Evolutionary conservation across 2,797 vertebrate genomes (phyloP).

Genomic region (Mus spretus): DNA sequence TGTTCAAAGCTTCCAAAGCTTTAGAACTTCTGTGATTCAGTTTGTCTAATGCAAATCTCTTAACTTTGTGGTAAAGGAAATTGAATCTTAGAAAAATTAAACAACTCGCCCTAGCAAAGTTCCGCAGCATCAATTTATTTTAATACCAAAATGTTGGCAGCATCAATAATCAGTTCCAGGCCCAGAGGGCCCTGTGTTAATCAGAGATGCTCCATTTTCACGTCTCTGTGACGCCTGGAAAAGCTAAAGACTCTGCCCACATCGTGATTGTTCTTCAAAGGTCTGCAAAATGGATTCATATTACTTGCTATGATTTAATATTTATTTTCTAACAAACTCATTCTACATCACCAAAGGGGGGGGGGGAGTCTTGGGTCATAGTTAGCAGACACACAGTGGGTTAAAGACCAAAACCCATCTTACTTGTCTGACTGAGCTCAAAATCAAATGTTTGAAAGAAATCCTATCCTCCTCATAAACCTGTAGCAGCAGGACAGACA

Average conservation of each 20-base stretch:
- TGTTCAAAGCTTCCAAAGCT: slow-evolving; percentile 29
- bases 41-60: slow-evolving; percentile 13
- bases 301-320: neutral
- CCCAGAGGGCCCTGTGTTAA: neutral
- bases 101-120: neutral
- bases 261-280: neutral
- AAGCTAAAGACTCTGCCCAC: neutral
- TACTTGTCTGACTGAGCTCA: neutral
- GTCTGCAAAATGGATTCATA: slow-evolving; percentile 45
- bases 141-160: neutral
- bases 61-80: slow-evolving; percentile 27
- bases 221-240: neutral
- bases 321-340: slow-evolving; percentile 40
- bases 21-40: slow-evolving; percentile 30
- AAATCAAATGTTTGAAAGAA: slow-evolving; percentile 41
- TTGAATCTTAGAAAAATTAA: slow-evolving; percentile 12
- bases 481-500: neutral
- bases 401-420: slow-evolving; percentile 15
- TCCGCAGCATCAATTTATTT: neutral
- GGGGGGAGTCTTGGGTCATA: neutral
- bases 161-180: neutral
- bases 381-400: neutral
- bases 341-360: neutral
- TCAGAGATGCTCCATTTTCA: neutral
- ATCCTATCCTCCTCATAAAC: neutral